phyloP scores from a whole-genome alignment of 2,888 invertebrate species.

The Drosophila demipolita region DNA sequence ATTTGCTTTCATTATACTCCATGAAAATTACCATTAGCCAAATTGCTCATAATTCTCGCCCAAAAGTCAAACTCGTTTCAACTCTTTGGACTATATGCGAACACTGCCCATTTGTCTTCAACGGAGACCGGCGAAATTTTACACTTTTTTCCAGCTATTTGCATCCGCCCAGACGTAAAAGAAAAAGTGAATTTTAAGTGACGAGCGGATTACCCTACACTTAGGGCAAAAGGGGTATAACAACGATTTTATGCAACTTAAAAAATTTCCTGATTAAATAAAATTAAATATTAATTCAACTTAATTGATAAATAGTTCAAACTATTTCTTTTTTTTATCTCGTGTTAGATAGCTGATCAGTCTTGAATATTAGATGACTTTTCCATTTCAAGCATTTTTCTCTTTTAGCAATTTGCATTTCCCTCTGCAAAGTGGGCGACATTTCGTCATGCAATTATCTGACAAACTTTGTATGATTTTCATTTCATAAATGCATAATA shows the following conservation, averaged over 20 bases:
- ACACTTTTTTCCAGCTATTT: conserved; percentile 36
- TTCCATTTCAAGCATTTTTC: not conserved
- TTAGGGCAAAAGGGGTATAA: not conserved
- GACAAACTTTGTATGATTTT: conserved; percentile 65
- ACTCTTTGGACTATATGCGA: conserved; percentile 14
- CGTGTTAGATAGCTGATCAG: not conserved
- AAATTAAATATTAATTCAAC: not conserved
- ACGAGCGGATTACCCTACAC: not conserved
- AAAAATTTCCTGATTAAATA: not conserved
- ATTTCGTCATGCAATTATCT: conserved; percentile 63
- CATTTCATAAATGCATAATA: conserved; percentile 64
- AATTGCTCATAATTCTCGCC: conserved; percentile 71
- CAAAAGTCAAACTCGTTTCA: conserved; percentile 27
- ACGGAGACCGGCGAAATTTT: conserved; percentile 28
- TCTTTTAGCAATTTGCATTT: conserved; percentile 4
- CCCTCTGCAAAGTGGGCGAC: conserved; percentile 63
- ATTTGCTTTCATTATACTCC: conserved; percentile 36
- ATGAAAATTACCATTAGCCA: conserved; percentile 75
- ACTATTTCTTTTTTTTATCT: not conserved
- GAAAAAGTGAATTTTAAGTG: not conserved
- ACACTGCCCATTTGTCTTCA: conserved; percentile 52
- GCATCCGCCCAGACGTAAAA: conserved; percentile 34
- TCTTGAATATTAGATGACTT: conserved; percentile 2
- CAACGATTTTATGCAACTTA: not conserved
- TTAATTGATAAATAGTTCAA: not conserved